Conservation (phyloP, 2,797 vertebrate genomes). For the Philypnodon macrostomus region DNA sequence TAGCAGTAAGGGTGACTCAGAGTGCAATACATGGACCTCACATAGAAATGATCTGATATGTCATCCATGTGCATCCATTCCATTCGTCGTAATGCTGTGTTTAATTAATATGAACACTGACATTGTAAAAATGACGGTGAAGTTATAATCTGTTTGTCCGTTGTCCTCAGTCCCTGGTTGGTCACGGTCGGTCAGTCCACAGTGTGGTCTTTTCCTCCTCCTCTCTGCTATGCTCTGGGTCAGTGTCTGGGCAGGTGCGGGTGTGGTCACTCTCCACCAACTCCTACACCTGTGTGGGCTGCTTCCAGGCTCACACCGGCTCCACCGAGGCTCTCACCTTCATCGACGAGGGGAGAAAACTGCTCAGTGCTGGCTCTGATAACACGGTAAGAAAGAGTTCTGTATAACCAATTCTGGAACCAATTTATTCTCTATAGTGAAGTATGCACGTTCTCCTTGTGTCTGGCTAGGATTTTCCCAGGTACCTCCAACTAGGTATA, state of each 20-base stretch:
- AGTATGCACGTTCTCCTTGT: too few species aligned
- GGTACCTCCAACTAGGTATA: too few species aligned
- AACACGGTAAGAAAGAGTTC: constrained; percentile 71
- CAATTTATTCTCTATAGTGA: too few species aligned
- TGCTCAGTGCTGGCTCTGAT: constrained; percentile 83
- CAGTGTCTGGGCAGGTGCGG: constrained; percentile 77
- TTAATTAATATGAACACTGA: too few species aligned
- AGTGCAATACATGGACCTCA: too few species aligned
- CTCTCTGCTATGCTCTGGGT: constrained; percentile 79
- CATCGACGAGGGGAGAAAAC: constrained; percentile 65
- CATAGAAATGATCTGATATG: too few species aligned
- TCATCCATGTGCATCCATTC: too few species aligned
- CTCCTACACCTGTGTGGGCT: constrained; percentile 72
- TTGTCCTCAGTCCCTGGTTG: constrained; percentile 69
- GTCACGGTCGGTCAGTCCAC: constrained; percentile 75
- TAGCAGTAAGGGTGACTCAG: constrained; percentile 45
- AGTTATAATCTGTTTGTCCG: background rate
- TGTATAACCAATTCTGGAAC: too few species aligned
- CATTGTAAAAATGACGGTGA: too few species aligned
- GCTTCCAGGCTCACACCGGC: constrained; percentile 81
- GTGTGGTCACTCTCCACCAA: constrained; percentile 84
- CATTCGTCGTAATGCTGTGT: too few species aligned
- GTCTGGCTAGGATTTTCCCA: too few species aligned
- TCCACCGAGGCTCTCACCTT: constrained; percentile 70
- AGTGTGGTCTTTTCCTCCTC: constrained; percentile 77